These are phyloP conservation scores for Oxystoma pomonae DNA, from an alignment of 2,888 invertebrate genomes.

Conservation along the genomic window DNA sequence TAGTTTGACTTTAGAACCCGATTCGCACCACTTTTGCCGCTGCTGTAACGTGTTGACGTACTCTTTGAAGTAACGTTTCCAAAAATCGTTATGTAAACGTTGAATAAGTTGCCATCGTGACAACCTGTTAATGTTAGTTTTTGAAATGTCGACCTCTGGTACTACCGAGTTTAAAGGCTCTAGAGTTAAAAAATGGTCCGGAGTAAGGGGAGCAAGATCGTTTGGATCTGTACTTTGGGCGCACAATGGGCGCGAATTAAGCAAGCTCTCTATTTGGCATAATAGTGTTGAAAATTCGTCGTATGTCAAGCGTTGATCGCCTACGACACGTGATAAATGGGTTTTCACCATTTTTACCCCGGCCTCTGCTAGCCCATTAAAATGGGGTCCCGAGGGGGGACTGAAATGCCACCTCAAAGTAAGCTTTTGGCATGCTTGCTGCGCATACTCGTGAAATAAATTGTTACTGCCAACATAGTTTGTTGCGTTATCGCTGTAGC, in stretches of 20 bases:
- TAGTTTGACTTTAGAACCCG: too few species aligned
- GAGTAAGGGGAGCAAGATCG: not conserved
- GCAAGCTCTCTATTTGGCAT: conserved; percentile 1
- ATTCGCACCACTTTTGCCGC: too few species aligned
- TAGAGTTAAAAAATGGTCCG: not conserved
- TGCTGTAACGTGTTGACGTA: conserved; percentile 3
- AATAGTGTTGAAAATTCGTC: conserved; percentile 6
- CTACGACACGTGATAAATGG: conserved; percentile 2
- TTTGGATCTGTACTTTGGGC: not conserved
- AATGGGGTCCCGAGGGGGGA: too few species aligned
- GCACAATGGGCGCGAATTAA: not conserved
- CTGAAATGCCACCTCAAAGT: too few species aligned
- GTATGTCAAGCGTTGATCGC: not conserved
- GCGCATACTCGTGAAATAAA: not conserved
- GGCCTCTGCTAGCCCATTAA: conserved; percentile 2
- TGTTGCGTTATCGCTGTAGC: not conserved
- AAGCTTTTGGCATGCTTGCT: not conserved
- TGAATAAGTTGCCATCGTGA: conserved; percentile 2
- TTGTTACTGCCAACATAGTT: not conserved
- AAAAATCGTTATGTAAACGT: conserved; percentile 3
- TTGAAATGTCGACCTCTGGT: not conserved
- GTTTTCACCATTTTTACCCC: conserved; percentile 6
- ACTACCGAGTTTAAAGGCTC: not conserved
- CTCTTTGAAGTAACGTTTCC: not conserved
- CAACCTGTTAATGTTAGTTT: not conserved